phyloP scores from a whole-genome alignment of 2,797 vertebrate species.

The Pristis pectinata region DNA sequence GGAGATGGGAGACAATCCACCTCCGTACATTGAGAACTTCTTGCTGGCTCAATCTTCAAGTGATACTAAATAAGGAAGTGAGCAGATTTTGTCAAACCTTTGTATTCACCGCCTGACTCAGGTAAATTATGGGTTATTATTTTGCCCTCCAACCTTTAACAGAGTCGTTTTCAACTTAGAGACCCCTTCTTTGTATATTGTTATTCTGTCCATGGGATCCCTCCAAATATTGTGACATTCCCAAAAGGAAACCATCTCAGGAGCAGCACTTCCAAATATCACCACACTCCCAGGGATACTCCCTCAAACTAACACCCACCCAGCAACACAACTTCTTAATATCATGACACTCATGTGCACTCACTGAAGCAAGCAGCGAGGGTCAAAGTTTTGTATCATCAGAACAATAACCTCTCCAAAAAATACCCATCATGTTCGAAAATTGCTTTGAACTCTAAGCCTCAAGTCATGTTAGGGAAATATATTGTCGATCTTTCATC shows the following conservation, averaged over 20 bases:
- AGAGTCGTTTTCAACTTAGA: not conserved
- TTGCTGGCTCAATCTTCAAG: not conserved
- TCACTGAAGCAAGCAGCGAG: not conserved
- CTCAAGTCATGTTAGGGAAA: no score
- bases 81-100: not conserved
- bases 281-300: not conserved
- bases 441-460: not conserved
- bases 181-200: not conserved
- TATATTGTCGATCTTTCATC: no score
- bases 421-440: not conserved
- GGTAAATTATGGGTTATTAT: not conserved
- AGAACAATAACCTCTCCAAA: no score
- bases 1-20: not conserved
- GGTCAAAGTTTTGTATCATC: not conserved
- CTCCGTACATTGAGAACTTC: not conserved
- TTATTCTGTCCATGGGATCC: no score
- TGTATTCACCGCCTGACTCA: not conserved
- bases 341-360: not conserved
- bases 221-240: not conserved
- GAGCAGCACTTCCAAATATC: not conserved
- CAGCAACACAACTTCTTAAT: not conserved
- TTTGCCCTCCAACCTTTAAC: not conserved
- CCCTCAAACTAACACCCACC: not conserved
- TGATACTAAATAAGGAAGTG: not conserved
- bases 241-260: not conserved